A percentile compares a stretch with the other conserved stretches of the same genome.
These are phyloP conservation scores for Kryptopterus vitreolus DNA, from an alignment of 2,797 vertebrate species.

Conservation along the genomic window DNA sequence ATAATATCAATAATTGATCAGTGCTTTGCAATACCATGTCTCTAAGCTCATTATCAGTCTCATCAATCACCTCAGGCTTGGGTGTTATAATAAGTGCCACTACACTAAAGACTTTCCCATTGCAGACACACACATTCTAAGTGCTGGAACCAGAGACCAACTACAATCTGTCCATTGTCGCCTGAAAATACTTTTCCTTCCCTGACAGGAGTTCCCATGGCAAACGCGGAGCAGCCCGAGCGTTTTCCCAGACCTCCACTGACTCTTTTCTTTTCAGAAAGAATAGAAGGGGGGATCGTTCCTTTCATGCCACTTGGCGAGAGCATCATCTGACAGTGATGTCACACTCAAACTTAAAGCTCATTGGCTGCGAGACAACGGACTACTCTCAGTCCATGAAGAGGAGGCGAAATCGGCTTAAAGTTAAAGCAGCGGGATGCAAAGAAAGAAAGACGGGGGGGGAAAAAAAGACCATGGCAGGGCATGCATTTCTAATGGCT, in stretches of 20 bases:
- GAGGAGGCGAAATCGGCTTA: slow-evolving; percentile 63
- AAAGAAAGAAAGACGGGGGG: slow-evolving; percentile 65
- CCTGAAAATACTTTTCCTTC: slow-evolving; percentile 48
- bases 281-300: slow-evolving; percentile 64
- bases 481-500: slow-evolving; percentile 58
- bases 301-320: slow-evolving; percentile 63
- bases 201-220: slow-evolving; percentile 65
- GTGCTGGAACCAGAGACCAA: slow-evolving; percentile 44
- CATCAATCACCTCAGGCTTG: slow-evolving; percentile 40
- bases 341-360: slow-evolving; percentile 56
- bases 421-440: slow-evolving; percentile 59
- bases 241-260: slow-evolving; percentile 67
- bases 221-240: slow-evolving; percentile 60
- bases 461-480: slow-evolving; percentile 43
- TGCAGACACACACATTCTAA: slow-evolving; percentile 26
- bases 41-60: slow-evolving; percentile 40
- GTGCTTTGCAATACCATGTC: not conserved
- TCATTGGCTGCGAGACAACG: slow-evolving; percentile 72
- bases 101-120: slow-evolving; percentile 42
- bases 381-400: slow-evolving; percentile 72
- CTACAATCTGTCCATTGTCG: slow-evolving; percentile 56
- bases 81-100: slow-evolving; percentile 43
- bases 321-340: slow-evolving; percentile 73
- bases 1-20: not conserved
- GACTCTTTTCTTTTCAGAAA: slow-evolving; percentile 66